Percentiles rank a stretch among this genome's conserved stretches.
Conservation (phyloP, 2,113 vertebrate genomes). For the Macquaria ambigua region DNA sequence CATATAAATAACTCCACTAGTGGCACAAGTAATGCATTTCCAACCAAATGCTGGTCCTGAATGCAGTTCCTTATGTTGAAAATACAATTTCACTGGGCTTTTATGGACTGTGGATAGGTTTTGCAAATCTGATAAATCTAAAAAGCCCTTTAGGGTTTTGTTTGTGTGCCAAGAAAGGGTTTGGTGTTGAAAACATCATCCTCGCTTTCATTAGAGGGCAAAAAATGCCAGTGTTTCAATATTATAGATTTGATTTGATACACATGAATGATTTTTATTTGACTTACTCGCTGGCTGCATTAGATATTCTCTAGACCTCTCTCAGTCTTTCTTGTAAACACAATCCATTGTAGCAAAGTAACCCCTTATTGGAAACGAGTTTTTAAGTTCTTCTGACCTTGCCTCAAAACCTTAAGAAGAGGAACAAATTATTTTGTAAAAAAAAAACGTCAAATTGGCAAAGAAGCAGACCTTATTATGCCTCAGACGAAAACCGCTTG, state of each 20-base stretch:
- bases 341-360: slow-evolving; percentile 19
- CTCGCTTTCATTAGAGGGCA: background rate
- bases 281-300: slow-evolving; percentile 10
- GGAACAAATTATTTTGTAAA: slow-evolving; percentile 20
- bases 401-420: slow-evolving; percentile 21
- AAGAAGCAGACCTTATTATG: background rate
- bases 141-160: slow-evolving; percentile 22
- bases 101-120: background rate
- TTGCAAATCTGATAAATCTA: slow-evolving; percentile 19
- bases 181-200: slow-evolving; percentile 5
- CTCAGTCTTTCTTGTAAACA: slow-evolving; percentile 11
- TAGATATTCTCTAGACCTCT: slow-evolving; percentile 23
- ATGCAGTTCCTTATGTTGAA: background rate
- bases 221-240: slow-evolving; percentile 1
- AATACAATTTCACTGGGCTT: slow-evolving; percentile 7
- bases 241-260: slow-evolving; percentile 19
- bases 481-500: slow-evolving; percentile 18
- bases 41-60: background rate
- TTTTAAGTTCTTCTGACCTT: slow-evolving; percentile 38
- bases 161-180: background rate
- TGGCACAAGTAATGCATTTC: slow-evolving; percentile 24
- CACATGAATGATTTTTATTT: slow-evolving; percentile 28
- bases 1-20: slow-evolving; percentile 34
- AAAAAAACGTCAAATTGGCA: slow-evolving; percentile 1
- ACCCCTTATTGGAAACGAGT: slow-evolving; percentile 7